Percentiles rank a stretch among this genome's conserved stretches.
These are phyloP conservation scores for Nephrocerus scutellatus DNA, from an alignment of 2,888 invertebrate genomes.

Conservation along the genomic window DNA sequence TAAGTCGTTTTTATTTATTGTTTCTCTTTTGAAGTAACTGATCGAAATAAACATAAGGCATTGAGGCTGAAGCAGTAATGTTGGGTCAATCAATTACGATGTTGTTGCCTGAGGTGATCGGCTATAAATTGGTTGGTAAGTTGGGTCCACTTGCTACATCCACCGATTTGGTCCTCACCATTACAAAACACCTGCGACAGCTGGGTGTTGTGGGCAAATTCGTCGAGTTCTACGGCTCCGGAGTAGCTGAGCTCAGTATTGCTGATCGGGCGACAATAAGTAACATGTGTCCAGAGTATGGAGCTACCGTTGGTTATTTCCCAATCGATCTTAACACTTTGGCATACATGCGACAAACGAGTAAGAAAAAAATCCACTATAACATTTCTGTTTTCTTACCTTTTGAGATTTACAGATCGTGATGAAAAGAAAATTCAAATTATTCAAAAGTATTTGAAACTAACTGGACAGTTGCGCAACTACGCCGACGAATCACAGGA, in stretches of 20 bases:
- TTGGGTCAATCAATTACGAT: constrained; percentile 95
- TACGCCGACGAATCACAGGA: constrained; percentile 69
- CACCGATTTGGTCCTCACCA: constrained; percentile 93
- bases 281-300: constrained; percentile 99
- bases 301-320: constrained; percentile 93
- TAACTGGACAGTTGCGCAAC: constrained; percentile 76
- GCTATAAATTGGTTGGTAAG: constrained; percentile 79
- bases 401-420: constrained; percentile 56
- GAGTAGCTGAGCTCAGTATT: constrained; percentile 82
- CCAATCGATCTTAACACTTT: constrained; percentile 80
- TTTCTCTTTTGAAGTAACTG: neutral
- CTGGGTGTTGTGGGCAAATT: constrained; percentile 97
- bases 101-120: constrained; percentile 92
- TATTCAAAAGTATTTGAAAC: constrained; percentile 75
- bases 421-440: constrained; percentile 65
- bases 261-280: constrained; percentile 97
- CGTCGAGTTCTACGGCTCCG: constrained; percentile 97
- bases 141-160: constrained; percentile 81
- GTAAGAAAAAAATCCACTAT: constrained; percentile 46
- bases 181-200: constrained; percentile 90
- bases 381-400: neutral
- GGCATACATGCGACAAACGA: constrained; percentile 77
- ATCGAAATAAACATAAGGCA: no score
- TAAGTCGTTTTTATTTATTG: constrained; percentile 27
- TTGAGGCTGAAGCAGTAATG: constrained; percentile 99